A percentile compares a stretch with the other conserved stretches of the same genome.
Conservation (phyloP, 2,113 vertebrate genomes). For the Todiramphus saurophagus region DNA sequence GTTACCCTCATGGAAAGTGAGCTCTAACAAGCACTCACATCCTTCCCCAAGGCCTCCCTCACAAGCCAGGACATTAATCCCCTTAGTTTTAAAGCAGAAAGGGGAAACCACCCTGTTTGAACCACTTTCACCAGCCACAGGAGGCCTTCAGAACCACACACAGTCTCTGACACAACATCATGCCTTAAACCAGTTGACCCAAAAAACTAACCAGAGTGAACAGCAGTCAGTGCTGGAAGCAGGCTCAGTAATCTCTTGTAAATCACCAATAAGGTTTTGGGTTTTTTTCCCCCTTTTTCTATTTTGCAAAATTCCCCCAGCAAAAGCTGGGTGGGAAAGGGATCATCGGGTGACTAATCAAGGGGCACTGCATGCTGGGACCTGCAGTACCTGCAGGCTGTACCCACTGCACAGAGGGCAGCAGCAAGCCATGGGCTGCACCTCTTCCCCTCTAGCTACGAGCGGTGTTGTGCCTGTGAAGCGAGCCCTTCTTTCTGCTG, state of each 20-base stretch:
- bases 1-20: neutral
- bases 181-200: neutral
- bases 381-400: neutral
- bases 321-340: neutral
- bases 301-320: neutral
- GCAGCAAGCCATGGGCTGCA: neutral
- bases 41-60: neutral
- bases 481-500: constrained; percentile 45
- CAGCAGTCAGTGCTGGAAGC: neutral
- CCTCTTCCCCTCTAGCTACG: neutral
- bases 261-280: neutral
- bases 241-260: neutral
- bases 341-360: constrained; percentile 4
- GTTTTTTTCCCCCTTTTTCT: neutral
- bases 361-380: constrained; percentile 2
- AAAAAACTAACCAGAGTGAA: constrained; percentile 10
- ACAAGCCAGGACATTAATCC: neutral
- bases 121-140: neutral
- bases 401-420: constrained; percentile 1
- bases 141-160: neutral
- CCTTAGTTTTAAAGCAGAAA: neutral
- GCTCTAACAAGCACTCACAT: neutral
- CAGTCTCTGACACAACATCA: neutral
- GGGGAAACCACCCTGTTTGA: neutral
- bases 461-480: neutral